Evolutionary conservation across 2,797 vertebrate species (phyloP).

Genomic region (Dermochelys coriacea): DNA sequence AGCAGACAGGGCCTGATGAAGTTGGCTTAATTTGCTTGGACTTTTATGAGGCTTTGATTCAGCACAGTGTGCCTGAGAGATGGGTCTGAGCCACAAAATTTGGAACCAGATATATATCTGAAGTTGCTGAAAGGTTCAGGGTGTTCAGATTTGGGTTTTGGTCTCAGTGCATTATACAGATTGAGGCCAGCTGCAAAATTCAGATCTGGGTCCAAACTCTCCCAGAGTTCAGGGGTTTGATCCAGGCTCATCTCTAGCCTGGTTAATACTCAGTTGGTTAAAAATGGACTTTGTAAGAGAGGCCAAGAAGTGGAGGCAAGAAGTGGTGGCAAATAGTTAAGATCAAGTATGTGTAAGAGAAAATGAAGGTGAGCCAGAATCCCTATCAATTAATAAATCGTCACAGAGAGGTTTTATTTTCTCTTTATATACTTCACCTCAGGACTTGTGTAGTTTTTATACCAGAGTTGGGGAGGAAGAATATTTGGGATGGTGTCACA

Average conservation of each 20-base stretch:
- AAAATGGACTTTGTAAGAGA: constrained; percentile 9
- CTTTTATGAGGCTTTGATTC: neutral
- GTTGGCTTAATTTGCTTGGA: neutral
- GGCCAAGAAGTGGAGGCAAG: neutral
- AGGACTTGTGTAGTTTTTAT: neutral
- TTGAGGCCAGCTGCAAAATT: neutral
- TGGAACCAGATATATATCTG: neutral
- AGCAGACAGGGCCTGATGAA: neutral
- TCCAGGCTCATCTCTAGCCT: neutral
- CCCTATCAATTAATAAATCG: neutral
- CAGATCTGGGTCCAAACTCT: accelerated
- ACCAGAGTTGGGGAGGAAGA: neutral
- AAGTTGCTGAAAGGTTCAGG: neutral
- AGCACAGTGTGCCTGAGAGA: neutral
- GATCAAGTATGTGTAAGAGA: neutral
- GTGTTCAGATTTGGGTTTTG: neutral
- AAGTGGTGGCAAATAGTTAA: neutral
- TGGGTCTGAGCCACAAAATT: neutral
- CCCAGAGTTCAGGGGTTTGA: neutral
- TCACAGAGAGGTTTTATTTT: neutral
- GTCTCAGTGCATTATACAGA: neutral
- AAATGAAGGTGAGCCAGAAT: neutral
- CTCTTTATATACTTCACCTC: accelerated
- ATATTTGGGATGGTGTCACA: neutral
- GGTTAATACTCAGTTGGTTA: neutral